A percentile compares a stretch with the other conserved stretches of the same genome.
These are phyloP conservation scores for Gobionotothen gibberifrons DNA, from an alignment of 2,797 vertebrate species.

Conservation along the genomic window DNA sequence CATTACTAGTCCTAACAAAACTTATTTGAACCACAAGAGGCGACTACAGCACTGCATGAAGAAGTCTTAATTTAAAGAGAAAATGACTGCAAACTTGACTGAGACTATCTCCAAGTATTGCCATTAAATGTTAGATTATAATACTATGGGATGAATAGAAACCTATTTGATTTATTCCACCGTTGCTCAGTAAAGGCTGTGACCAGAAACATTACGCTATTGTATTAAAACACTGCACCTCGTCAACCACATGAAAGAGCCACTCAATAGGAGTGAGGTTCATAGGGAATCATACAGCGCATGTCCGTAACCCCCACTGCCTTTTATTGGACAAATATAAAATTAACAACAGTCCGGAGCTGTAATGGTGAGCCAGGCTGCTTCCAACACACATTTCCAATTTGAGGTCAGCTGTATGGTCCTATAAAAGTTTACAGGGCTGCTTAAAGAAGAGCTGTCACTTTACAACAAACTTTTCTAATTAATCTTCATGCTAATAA, in stretches of 20 bases:
- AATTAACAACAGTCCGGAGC: slow-evolving; percentile 93
- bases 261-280: slow-evolving; percentile 43
- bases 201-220: slow-evolving; percentile 32
- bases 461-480: slow-evolving; percentile 87
- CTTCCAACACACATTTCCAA: slow-evolving; percentile 94
- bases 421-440: slow-evolving; percentile 94
- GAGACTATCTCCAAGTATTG: not conserved
- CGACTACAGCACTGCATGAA: slow-evolving; percentile 1
- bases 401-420: slow-evolving; percentile 93
- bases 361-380: slow-evolving; percentile 85
- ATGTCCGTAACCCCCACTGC: slow-evolving; percentile 82
- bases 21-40: slow-evolving; percentile 24
- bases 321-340: slow-evolving; percentile 98
- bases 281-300: slow-evolving; percentile 50
- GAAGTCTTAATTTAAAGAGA: not conserved
- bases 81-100: no score
- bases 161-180: not conserved
- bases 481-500: slow-evolving; percentile 85
- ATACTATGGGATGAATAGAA: slow-evolving; percentile 7
- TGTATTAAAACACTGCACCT: slow-evolving; percentile 48
- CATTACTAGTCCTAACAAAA: not conserved
- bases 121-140: slow-evolving; percentile 11
- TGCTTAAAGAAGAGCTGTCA: slow-evolving; percentile 86
- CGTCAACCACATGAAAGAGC: slow-evolving; percentile 53
- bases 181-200: slow-evolving; percentile 31